Base-by-base conservation (phyloP, 2,888 invertebrate species). In the Ashinkailepas kermadecensis region DNA sequence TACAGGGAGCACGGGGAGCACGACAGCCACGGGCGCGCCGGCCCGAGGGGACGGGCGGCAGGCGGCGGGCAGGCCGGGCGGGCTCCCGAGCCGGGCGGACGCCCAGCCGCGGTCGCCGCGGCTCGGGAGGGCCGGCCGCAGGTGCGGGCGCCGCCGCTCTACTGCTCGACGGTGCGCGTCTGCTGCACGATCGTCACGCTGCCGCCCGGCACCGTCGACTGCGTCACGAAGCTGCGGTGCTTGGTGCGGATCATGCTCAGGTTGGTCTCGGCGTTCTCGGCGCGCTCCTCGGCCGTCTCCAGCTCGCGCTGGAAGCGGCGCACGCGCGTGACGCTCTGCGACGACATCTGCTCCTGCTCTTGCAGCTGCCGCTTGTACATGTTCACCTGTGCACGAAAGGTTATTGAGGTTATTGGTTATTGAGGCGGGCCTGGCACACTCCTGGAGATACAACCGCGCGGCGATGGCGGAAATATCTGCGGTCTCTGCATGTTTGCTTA, bases 261-360 rank as follows among this genome's bases (percentile, higher is more conserved):
- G 89, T 94, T 96, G 91, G 94, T 94, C 90, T 97, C 97, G 86
- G 97, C 97, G 86, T 92, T 92, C 87, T 97, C 97, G 86, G 97
- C 97, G 86, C 97, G 94, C 89, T 97, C 97, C 89, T 98, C 97
- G 85, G 97, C 97, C 81, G 97, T 97, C 89, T 98, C 97, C 88
- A 98, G 90, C 89, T 98, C 97, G 87, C 97, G 93, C 89, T 98
- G 97, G 96, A 97, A 97, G 90, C 97, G 94, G 89, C 97, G 95
- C 86, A 97, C 97, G 88, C 97, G 92, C 88, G 96, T 96, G 86
- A 97, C 93, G 89, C 93, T 95, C 89, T 95, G 95, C 89, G 93
- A 93, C 86, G 95, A 95, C 89, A 95, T 90, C 86, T 95, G 95
- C 91, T 97, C 96, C 94, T 94, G 79, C 91, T 98, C 97, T 86